Evolutionary conservation across 2,888 invertebrate species (phyloP), one percentile per base, ranked within the genome.

Genomic region (Eumacrocentrus americanus): DNA sequence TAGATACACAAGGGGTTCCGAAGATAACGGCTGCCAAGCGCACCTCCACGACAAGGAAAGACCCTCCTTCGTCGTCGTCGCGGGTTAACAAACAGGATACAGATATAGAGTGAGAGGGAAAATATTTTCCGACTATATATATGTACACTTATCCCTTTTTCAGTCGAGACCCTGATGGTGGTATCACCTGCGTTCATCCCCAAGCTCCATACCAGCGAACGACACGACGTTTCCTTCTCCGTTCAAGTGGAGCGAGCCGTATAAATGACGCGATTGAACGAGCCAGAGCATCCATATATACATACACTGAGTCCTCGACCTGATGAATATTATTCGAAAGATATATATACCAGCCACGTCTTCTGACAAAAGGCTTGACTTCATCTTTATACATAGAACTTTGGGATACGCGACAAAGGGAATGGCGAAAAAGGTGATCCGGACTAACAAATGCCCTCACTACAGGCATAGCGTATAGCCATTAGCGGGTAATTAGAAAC

Each of bases 401-500:
- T 9, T 29, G 9, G 29, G 4, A 29, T 29, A 29, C 5, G 29
- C 29, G 29, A 29, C 29, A 29, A 29, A 29, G 29, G 29, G 29
- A 29, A 29, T 29, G 29, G 29, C 9, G 29, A 29, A 29, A 46
- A 25, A 46, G 23, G 46, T 46, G 25, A 23, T 23, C 23, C 46
- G 23, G 6, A 55, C 55, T 56, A 56, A 48, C 56, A 40, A 62
- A 77, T 77, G 77, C 71, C 71, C 72, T 44, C 67, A 72, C 69
- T 71, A 59, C 63, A 44, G 47, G 58, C 72, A 63, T 66, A 68
- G 66, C 70, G 66, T 72, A 76, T 74, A 77, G 76, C 79, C 78
- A 80, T 80, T 80, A 80, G 75, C 77, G 78, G 80, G 80, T 80
- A 80, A 80, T 80, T 80, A 80, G 80, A 80, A 80, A 80, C 80